Evolutionary conservation across 2,113 vertebrate species (phyloP), one percentile per base, ranked within the genome.

Genomic region (Sylvilagus bachmani): DNA sequence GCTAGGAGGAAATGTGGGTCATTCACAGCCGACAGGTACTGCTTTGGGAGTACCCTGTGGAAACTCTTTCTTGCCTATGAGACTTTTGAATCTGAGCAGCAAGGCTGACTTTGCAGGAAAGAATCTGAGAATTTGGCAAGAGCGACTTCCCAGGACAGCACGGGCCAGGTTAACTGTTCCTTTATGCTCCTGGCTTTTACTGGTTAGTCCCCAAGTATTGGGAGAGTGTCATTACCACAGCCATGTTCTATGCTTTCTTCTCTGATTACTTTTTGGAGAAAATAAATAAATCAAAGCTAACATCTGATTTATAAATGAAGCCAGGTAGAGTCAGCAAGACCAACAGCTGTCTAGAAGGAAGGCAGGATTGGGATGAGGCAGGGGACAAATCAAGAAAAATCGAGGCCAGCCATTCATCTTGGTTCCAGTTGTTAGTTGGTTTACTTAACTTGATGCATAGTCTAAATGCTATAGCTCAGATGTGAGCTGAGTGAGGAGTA

Each of bases 1-100:
- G 97, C 97, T 84, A 94, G 44, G 78, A 92, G 92, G 90, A 97
- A 95, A 94, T 38, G 78, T 97, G 97, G 97, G 95, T 98, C 97
- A 97, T 97, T 97, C 88, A 95, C 12, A 93, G 80, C 75, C 92
- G 21, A 71, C n/a, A 61, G 75, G 61, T 3, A 51, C 44, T 44
- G 10, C 33, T 61, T 61, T 33, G 29, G 5, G 53, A 74, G 66
- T 25, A 0, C 27, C 33, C 51, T 33, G 36, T 17, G 62, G 89
- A 79, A 92, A 91, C 51, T 10, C 8, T 53, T 73, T 51, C 62
- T 95, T 85, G 97, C 62, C 64, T 49, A 1, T 27, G 86, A 87
- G 91, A 9, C 36, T 90, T 77, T 33, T 86, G 33, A 91, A n/a
- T 36, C 29, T 24, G 6, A 73, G 77, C 91, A 7, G 33, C 0